phyloP scores from a whole-genome alignment of 2,888 invertebrate genomes.

The Phortica magna region DNA sequence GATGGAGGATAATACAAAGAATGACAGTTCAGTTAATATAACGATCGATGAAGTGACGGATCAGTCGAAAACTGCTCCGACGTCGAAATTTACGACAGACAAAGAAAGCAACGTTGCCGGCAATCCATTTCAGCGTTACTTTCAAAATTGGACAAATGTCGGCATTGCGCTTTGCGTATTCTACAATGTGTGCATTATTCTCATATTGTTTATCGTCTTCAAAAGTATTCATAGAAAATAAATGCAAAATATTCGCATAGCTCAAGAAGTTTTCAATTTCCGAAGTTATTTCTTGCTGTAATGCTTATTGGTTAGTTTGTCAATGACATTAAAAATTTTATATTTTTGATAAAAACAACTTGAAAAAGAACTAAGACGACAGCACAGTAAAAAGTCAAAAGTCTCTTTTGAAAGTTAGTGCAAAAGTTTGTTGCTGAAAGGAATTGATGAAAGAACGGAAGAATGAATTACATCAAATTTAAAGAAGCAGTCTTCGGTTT shows the following conservation, averaged over 20 bases:
- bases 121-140: neutral
- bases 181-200: slow-evolving; percentile 8
- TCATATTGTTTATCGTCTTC: neutral
- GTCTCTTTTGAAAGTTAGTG: no score
- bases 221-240: neutral
- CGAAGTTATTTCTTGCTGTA: neutral
- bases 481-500: no score
- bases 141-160: slow-evolving; percentile 19
- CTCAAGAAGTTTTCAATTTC: neutral
- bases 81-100: neutral
- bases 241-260: neutral
- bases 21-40: neutral
- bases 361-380: no score
- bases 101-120: no score
- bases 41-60: neutral
- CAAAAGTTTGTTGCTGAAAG: no score
- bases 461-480: no score
- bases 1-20: neutral
- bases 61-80: neutral
- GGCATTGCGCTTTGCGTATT: neutral
- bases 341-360: no score
- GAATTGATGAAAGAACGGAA: no score
- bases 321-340: no score
- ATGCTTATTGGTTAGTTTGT: no score
- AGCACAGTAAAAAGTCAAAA: no score